A percentile compares a stretch with the other conserved stretches of the same genome.
These are phyloP conservation scores for Drosophila mettleri DNA, from an alignment of 2,888 invertebrate genomes.

Conservation along the genomic window DNA sequence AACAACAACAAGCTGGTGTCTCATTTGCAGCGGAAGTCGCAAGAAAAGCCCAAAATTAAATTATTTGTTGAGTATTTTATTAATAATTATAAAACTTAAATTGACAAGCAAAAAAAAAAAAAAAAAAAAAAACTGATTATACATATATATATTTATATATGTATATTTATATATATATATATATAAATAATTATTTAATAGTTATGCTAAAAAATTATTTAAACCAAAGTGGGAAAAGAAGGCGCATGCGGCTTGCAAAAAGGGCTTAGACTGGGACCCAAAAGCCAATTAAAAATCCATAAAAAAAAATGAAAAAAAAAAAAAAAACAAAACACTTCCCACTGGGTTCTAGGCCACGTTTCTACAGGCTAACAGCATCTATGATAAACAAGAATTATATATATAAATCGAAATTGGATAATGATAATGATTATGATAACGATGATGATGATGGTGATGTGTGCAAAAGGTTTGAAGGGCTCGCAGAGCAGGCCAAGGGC, in stretches of 20 bases:
- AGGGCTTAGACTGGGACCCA: conserved; percentile 26
- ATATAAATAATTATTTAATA: conserved; percentile 71
- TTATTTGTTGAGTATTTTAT: conserved; percentile 85
- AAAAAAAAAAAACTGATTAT: conserved; percentile 41
- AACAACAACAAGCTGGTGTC: conserved; percentile 39
- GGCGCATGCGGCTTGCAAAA: conserved; percentile 27
- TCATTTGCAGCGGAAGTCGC: conserved; percentile 48
- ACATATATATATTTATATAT: conserved; percentile 41
- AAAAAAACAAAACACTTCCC: conserved; percentile 29
- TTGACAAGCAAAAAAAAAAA: conserved; percentile 45
- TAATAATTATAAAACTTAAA: conserved; percentile 64
- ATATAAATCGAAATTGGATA: conserved; percentile 33
- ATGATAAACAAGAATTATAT: conserved; percentile 26
- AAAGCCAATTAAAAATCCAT: conserved; percentile 37
- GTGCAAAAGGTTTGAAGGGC: conserved; percentile 6
- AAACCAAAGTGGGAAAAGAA: conserved; percentile 33
- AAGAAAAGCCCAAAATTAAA: conserved; percentile 52
- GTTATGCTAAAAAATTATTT: conserved; percentile 74
- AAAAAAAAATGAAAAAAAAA: conserved; percentile 1
- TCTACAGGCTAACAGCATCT: conserved; percentile 33
- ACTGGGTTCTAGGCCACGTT: conserved; percentile 41
- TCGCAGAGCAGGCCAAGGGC: background rate
- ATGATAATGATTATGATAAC: background rate
- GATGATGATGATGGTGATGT: conserved; percentile 1
- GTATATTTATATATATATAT: conserved; percentile 47